Percentiles rank a stretch among this genome's conserved stretches.
phyloP scores from a whole-genome alignment of 2,888 invertebrate species.

The Acanthosepion lycidas region DNA sequence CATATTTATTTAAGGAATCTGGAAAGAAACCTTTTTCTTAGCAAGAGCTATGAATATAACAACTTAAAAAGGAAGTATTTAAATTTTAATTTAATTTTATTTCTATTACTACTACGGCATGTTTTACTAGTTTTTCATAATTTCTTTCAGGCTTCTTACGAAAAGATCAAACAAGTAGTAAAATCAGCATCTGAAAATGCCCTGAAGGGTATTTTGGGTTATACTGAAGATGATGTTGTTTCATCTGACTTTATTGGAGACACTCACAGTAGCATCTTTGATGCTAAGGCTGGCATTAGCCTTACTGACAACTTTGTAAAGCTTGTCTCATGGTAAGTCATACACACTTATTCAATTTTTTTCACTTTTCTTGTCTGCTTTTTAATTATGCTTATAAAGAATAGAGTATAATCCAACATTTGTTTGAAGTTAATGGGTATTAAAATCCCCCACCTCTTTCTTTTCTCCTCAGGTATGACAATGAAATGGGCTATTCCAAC shows the following conservation, averaged over 20 bases:
- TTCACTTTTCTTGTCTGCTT: not conserved
- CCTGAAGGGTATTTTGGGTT: constrained; percentile 91
- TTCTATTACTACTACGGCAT: too few relatives aligned
- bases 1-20: too few relatives aligned
- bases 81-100: not conserved
- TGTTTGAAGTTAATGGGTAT: too few relatives aligned
- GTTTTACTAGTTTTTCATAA: too few relatives aligned
- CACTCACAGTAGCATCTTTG: constrained; percentile 93
- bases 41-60: too few relatives aligned
- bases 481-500: constrained; percentile 98
- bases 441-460: not conserved
- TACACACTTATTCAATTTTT: not conserved
- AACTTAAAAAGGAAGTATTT: too few relatives aligned
- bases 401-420: too few relatives aligned
- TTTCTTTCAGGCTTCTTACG: constrained; percentile 81
- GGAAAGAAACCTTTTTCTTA: too few relatives aligned
- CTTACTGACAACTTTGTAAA: constrained; percentile 97
- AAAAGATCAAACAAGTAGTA: constrained; percentile 90
- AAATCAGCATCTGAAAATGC: constrained; percentile 88
- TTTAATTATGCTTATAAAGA: not conserved
- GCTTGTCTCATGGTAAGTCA: constrained; percentile 90
- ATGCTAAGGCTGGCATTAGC: constrained; percentile 95
- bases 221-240: constrained; percentile 97
- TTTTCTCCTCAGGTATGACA: constrained; percentile 84
- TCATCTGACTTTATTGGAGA: constrained; percentile 96